Conservation (phyloP, 2,888 invertebrate genomes). For the Serrognathus titanus region DNA sequence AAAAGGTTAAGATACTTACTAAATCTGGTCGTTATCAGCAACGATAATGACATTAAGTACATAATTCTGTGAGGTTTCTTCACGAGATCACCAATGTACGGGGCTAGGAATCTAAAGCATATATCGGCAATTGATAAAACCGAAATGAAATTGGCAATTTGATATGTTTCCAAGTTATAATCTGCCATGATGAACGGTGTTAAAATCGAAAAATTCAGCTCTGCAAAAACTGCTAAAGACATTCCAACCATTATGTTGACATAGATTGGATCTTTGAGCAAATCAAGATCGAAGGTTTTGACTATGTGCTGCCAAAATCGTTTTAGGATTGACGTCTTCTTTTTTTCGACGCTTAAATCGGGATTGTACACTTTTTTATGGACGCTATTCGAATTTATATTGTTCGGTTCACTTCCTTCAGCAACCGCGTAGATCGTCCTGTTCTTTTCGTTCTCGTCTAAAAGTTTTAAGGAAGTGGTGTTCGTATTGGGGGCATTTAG, state of each 20-base stretch:
- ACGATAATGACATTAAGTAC: conserved; percentile 60
- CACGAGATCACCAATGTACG: conserved; percentile 64
- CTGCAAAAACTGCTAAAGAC: conserved; percentile 65
- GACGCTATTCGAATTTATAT: background rate
- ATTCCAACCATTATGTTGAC: conserved; percentile 66
- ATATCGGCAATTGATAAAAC: conserved; percentile 55
- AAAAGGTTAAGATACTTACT: conserved; percentile 52
- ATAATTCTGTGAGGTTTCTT: conserved; percentile 60
- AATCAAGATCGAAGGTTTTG: conserved; percentile 61
- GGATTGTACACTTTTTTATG: conserved; percentile 21
- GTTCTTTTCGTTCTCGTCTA: conserved; percentile 7
- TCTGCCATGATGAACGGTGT: conserved; percentile 66
- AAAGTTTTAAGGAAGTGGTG: conserved; percentile 55
- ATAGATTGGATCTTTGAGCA: conserved; percentile 65
- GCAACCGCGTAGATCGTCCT: conserved; percentile 5
- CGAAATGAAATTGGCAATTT: conserved; percentile 63
- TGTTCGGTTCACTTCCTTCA: conserved; percentile 1
- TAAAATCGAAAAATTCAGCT: conserved; percentile 65
- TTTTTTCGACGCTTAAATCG: conserved; percentile 26
- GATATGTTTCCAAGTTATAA: conserved; percentile 55
- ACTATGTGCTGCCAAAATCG: conserved; percentile 45
- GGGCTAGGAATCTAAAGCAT: conserved; percentile 59
- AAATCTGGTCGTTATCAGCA: conserved; percentile 59
- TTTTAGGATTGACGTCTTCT: conserved; percentile 43
- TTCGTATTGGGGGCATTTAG: conserved; percentile 56